Base-by-base conservation (phyloP, 2,113 vertebrate species). In the Cavia aperea region DNA sequence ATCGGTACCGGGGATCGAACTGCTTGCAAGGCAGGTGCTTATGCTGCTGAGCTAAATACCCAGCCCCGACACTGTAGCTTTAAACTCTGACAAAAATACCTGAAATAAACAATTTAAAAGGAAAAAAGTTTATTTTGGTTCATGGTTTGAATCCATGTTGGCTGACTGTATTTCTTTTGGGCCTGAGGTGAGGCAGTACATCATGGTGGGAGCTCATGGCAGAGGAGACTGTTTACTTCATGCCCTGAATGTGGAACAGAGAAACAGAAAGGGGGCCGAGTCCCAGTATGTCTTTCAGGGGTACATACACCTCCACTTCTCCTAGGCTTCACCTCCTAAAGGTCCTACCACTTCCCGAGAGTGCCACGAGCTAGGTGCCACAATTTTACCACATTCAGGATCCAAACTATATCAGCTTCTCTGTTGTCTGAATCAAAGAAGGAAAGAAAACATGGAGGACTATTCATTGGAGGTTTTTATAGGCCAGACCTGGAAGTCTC, bases 291-390 rank as follows among this genome's bases (percentile, higher is more conserved):
- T 39, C 13, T 46, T 54, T 77, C 36, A 7, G 56, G 26, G 23
- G 7, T 26, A 10, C 36, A 14, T 26, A 10, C 36, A 14, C 26
- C 68, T 39, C 62, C 58, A 19, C 82, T 66, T 46, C 18, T 10
- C 43, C 39, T 23, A 36, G 60, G 39, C 39, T 58, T 43, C n/a
- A 5, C 39, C 29, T 72, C 16, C 19, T 68, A 72, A 18, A 63
- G 43, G 24, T 16, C 18, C 36, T 2, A 1, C 46, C 12, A 1
- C 46, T 49, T 65, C 46, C 5, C 8, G 4, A 0, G 24, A 43
- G 43, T 39, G 26, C 49, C 70, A 56, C 58, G 54, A 36, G 12
- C 70, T 77, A 29, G 58, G 18, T 46, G 33, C 33, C 46, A 11
- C 15, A 46, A 31, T 63, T n/a, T n/a, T n/a, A 68, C 43, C 33